Percentiles rank a stretch among this genome's conserved stretches.
Conservation (phyloP, 2,888 invertebrate species). For the Drosophila siamana region DNA sequence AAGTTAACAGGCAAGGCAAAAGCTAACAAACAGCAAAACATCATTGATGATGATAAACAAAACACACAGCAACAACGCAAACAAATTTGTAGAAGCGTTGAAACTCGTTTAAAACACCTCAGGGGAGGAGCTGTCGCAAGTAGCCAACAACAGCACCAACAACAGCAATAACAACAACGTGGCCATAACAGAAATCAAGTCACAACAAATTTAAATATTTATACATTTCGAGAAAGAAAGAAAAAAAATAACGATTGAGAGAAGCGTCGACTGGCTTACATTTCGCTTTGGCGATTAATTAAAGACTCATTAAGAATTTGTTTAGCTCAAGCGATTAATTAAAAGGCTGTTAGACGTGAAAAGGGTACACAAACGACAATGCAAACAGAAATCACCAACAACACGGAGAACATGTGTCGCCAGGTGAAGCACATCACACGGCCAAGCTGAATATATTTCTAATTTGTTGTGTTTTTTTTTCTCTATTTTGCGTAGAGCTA, state of each 20-base stretch:
- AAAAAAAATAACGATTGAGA: conserved; percentile 5
- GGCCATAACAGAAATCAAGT: conserved; percentile 65
- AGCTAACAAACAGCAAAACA: conserved; percentile 27
- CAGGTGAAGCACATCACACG: conserved; percentile 35
- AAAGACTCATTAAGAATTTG: conserved; percentile 81
- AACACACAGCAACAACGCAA: background rate
- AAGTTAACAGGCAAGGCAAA: conserved; percentile 39
- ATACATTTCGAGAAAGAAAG: conserved; percentile 8
- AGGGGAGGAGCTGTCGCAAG: conserved; percentile 67
- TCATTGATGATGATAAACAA: conserved; percentile 24
- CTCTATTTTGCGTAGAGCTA: background rate
- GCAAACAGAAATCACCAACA: conserved; percentile 19
- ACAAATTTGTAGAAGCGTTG: conserved; percentile 58
- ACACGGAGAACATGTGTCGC: conserved; percentile 41
- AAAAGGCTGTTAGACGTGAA: conserved; percentile 68
- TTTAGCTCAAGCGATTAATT: conserved; percentile 72
- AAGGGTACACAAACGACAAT: conserved; percentile 39
- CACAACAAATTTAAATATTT: conserved; percentile 67
- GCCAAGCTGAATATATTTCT: conserved; percentile 30
- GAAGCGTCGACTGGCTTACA: conserved; percentile 48
- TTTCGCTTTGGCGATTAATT: conserved; percentile 75
- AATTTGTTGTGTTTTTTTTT: conserved; percentile 1
- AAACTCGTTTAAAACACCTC: conserved; percentile 77
- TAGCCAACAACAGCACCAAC: conserved; percentile 18
- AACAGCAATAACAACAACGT: conserved; percentile 28